Base-by-base conservation (phyloP, 2,113 vertebrate genomes). In the Poeciliopsis prolifica region DNA sequence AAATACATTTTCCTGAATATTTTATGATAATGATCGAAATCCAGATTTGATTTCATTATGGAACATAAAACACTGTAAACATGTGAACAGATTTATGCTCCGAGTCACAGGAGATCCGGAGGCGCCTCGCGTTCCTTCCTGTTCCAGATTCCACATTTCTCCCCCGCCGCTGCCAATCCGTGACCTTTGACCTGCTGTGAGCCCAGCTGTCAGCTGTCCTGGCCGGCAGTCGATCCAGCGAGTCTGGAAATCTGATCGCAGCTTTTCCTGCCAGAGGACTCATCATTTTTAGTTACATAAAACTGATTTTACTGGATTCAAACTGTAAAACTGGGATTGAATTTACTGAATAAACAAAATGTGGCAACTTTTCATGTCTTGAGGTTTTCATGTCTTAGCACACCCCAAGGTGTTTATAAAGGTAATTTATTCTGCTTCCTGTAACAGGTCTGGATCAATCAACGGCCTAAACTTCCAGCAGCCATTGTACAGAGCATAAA, bases 121-220 rank as follows among this genome's bases (percentile, higher is more conserved):
- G 79, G 86, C 75, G 11, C 60, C 79, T 75, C 83, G 14, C 68
- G 72, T 70, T 78, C 90, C 91, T 94, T 95, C 93, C 93, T 94
- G 92, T 95, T 93, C 91, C 87, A 92, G 90, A 94, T 94, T 93
- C 92, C 89, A 65, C 92, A 80, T 88, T 83, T 85, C 91, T 89
- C 93, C 93, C 93, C 93, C 89, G 84, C 88, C 84, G 91, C 82
- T 91, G 86, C 92, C 88, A 86, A 89, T 81, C 70, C 80, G 17
- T 37, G 88, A 92, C 92, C 91, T 93, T n/a, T 93, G 91, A 94
- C 91, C 92, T 48, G 76, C 7, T 26, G 84, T 90, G 85, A 86
- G 91, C 90, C 90, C 93, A 95, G 94, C 94, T 94, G 94, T 94
- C 93, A 95, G 94, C 93, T 94, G 93, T 93, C 89, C 89, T 79